phyloP scores from a whole-genome alignment of 2,113 vertebrate species.

The Sorex fumeus region DNA sequence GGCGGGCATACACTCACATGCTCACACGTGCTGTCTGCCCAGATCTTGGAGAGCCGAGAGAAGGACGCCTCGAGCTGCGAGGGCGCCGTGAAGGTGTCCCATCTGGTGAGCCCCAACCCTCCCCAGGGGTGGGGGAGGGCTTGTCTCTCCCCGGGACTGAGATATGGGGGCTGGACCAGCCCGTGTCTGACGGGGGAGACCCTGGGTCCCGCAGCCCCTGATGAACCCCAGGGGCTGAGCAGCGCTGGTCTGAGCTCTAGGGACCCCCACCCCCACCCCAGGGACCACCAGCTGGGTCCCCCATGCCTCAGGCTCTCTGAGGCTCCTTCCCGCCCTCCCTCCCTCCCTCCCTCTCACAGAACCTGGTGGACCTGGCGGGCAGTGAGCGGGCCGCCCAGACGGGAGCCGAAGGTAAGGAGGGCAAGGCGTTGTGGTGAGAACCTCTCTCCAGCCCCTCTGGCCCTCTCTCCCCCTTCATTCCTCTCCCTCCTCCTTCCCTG shows the following conservation, averaged over 20 bases:
- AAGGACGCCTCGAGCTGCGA: slow-evolving; percentile 92
- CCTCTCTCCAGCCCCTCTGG: too few species aligned
- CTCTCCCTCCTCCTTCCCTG: too few species aligned
- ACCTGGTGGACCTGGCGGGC: slow-evolving; percentile 97
- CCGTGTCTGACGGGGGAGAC: too few species aligned
- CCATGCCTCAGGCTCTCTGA: too few species aligned
- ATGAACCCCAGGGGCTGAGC: too few species aligned
- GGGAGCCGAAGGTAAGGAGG: slow-evolving; percentile 93
- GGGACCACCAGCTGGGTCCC: too few species aligned
- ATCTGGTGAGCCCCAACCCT: slow-evolving; percentile 91
- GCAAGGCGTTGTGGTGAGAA: background rate
- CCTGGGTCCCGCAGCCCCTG: too few species aligned
- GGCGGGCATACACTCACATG: slow-evolving; percentile 43
- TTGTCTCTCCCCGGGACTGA: background rate
- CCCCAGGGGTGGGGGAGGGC: too few species aligned
- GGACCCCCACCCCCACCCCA: too few species aligned
- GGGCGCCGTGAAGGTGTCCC: slow-evolving; percentile 96
- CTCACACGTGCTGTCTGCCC: slow-evolving; percentile 45
- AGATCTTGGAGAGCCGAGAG: slow-evolving; percentile 98
- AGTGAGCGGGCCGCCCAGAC: slow-evolving; percentile 98
- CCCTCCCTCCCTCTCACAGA: slow-evolving; percentile 86
- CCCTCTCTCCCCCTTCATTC: too few species aligned
- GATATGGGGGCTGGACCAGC: too few species aligned
- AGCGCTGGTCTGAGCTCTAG: too few species aligned
- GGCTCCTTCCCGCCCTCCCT: background rate